Conservation (phyloP, 2,797 vertebrate genomes). For the Cirrhinus mrigala region DNA sequence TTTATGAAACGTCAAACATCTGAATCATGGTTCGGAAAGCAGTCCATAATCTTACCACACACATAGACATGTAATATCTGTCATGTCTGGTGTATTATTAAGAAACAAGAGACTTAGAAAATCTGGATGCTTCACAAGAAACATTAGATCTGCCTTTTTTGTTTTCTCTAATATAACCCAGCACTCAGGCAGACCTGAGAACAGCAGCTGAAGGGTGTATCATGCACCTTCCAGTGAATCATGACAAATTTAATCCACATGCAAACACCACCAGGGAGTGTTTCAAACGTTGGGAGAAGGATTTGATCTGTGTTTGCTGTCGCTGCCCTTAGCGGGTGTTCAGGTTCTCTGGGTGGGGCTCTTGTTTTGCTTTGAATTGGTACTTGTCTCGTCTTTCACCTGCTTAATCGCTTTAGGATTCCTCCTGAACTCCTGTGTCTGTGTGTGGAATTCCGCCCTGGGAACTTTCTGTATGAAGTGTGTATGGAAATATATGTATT, state of each 20-base stretch:
- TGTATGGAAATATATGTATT: not conserved
- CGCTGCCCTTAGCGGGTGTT: not conserved
- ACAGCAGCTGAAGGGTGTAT: conserved; percentile 18
- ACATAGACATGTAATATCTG: not conserved
- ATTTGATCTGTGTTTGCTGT: conserved; percentile 10
- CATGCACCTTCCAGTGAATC: conserved; percentile 8
- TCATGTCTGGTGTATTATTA: not conserved
- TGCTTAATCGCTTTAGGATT: conserved; percentile 37
- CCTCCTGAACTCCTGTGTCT: not conserved
- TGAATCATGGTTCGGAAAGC: not conserved
- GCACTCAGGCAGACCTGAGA: conserved; percentile 7
- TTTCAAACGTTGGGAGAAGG: conserved; percentile 16
- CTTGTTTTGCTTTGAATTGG: conserved; percentile 42
- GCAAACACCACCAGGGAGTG: conserved; percentile 41
- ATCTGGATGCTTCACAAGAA: conserved; percentile 12
- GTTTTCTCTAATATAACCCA: not conserved
- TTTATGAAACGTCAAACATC: not conserved
- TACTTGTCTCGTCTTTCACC: conserved; percentile 48
- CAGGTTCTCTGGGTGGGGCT: conserved; percentile 39
- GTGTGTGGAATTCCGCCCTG: conserved; percentile 21
- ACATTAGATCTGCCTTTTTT: not conserved
- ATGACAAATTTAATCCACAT: conserved; percentile 24
- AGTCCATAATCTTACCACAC: not conserved
- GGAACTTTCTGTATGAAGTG: not conserved
- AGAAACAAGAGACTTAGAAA: not conserved